Base-by-base conservation (phyloP, 2,113 vertebrate genomes). In the Clarias gariepinus region DNA sequence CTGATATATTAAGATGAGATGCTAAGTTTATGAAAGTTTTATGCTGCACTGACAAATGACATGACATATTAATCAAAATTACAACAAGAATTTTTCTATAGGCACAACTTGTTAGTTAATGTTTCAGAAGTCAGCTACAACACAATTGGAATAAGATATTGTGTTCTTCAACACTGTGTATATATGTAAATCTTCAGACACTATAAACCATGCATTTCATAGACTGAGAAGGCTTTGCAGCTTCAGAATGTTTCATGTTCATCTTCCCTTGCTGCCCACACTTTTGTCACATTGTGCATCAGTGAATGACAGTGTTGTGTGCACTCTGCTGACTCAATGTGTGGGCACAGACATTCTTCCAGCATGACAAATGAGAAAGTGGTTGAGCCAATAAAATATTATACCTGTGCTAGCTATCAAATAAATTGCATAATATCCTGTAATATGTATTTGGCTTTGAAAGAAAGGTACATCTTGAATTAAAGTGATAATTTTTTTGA, bases 271-370 rank as follows among this genome's bases (percentile, higher is more conserved):
- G 33, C 71, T 78, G 60, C 82, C 78, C 84, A 88, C 69, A 36
- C 55, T 57, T 52, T 52, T 25, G 71, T 81, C 79, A 85, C 52
- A 68, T 53, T 57, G 66, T 68, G 84, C 83, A 79, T 25, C 57
- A 63, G 16, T 90, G 84, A 90, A 90, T 91, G 84, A 83, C 83
- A 85, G 77, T 69, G 66, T 85, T 89, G 86, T 89, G 77, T 58
- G 77, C 41, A 71, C 80, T 81, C 64, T 74, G 68, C 86, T 90
- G 90, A 90, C 71, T 90, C 84, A 85, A 61, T 77, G 30, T 86
- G 84, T 86, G 85, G 78, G 81, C 81, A 87, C 57, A 74, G 68
- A 68, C 79, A 83, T 87, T 87, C 85, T 57, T 66, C 53, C 16
- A 73, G 16, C 41, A 83, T 80, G 64, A 90, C 85, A 88, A 90